These are phyloP conservation scores for Apocheima hispidaria DNA, from an alignment of 2,888 invertebrate species.

Conservation along the genomic window DNA sequence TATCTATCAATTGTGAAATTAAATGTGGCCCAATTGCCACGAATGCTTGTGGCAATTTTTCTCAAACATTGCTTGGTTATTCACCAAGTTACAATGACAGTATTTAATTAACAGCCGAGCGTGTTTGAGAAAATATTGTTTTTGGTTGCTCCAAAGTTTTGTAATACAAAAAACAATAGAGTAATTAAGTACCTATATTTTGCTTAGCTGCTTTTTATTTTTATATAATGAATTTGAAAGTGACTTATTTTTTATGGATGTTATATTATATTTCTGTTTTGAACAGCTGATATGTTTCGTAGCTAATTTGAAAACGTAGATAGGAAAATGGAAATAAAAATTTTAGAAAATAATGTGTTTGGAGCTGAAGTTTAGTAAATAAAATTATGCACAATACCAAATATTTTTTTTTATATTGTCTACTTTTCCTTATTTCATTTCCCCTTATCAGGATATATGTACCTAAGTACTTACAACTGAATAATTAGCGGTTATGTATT, in stretches of 20 bases:
- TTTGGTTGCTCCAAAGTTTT: constrained; percentile 19
- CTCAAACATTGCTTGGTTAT: too few species aligned
- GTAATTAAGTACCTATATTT: constrained; percentile 2
- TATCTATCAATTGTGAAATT: too few species aligned
- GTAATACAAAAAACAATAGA: constrained; percentile 15
- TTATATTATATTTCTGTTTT: constrained; percentile 2
- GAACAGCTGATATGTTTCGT: neutral
- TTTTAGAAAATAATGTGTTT: neutral
- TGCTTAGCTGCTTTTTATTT: neutral
- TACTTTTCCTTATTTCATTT: too few species aligned
- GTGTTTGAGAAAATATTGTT: neutral
- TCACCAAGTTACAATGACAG: neutral
- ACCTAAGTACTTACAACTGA: too few species aligned
- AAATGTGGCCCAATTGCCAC: too few species aligned
- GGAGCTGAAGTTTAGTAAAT: too few species aligned
- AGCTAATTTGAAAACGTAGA: neutral
- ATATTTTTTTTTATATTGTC: too few species aligned
- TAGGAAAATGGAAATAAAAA: constrained; percentile 8
- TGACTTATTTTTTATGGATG: neutral
- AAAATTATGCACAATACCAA: too few species aligned
- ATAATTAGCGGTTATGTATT: too few species aligned
- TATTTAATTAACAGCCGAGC: neutral
- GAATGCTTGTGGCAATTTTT: too few species aligned
- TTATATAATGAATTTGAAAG: neutral
- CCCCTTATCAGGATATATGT: too few species aligned